Evolutionary conservation across 2,888 invertebrate species (phyloP), one percentile per base, ranked within the genome.

Genomic region (Ormyrus labotus): DNA sequence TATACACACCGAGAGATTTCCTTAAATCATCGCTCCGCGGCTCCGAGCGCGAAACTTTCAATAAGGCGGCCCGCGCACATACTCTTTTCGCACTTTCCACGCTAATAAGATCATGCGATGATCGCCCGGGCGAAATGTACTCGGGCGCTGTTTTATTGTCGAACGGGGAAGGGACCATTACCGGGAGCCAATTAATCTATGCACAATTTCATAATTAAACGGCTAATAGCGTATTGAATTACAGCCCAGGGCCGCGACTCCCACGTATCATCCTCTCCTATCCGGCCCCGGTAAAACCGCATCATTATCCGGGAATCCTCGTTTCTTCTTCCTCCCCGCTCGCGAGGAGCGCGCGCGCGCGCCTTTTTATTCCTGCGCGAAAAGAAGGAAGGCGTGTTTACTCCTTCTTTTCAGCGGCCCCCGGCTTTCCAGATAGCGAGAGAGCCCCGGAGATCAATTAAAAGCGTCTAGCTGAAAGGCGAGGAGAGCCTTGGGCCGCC

Each of bases 191-290:
- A 90, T 90, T 90, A 90, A 90, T 90, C 88, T 88, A 89, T 88
- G 89, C 89, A 88, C 89, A 89, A 90, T 89, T 90, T 90, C 88
- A 89, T 90, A 90, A 90, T 90, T 90, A 90, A 90, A 90, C 85
- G 88, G 87, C 90, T 90, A 90, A 90, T 90, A 88, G 88, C 87
- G 88, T 89, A 89, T 90, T 88, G 90, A 90, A 90, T 89, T 88
- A 87, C 87, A 87, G 86, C 85, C 86, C 88, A 89, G 88, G 88
- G 89, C 88, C 89, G 86, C 83, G 83, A 88, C 89, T 90, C 90
- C 90, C 90, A 90, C 90, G 90, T 87, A 76, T 58, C 55, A 72
- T 69, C 45, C 45, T 67, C 50, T 67, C 50, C 64, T 11, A 55
- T 84, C 82, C 82, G 82, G 63, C 53, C 11, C 61, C 63, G 10